These are phyloP conservation scores for Phaonia tiefii DNA, from an alignment of 2,888 invertebrate species.

Conservation along the genomic window DNA sequence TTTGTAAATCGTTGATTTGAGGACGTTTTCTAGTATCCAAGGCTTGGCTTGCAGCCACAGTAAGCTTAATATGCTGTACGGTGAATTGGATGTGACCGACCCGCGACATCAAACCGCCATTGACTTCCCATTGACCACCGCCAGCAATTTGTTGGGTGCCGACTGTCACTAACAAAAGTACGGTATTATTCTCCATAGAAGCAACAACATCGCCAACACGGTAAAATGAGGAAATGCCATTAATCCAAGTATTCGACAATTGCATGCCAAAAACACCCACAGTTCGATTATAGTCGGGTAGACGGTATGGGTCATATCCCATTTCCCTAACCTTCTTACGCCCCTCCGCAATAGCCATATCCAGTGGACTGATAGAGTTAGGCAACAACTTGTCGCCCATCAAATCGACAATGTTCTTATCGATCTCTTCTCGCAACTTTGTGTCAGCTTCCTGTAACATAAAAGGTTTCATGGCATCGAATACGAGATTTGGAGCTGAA, in stretches of 20 bases:
- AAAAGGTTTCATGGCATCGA: slow-evolving; percentile 93
- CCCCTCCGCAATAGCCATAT: slow-evolving; percentile 89
- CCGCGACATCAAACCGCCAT: slow-evolving; percentile 85
- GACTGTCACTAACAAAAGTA: slow-evolving; percentile 83
- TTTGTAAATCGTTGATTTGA: slow-evolving; percentile 86
- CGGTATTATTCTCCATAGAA: slow-evolving; percentile 86
- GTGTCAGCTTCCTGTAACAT: slow-evolving; percentile 89
- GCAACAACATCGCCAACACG: slow-evolving; percentile 89
- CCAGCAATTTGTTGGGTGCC: slow-evolving; percentile 91
- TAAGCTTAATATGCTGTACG: slow-evolving; percentile 88
- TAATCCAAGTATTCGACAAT: slow-evolving; percentile 88
- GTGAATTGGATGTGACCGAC: slow-evolving; percentile 89
- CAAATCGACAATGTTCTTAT: slow-evolving; percentile 86
- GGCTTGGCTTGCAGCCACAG: slow-evolving; percentile 87
- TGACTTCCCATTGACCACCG: slow-evolving; percentile 89
- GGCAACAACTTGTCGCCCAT: slow-evolving; percentile 88
- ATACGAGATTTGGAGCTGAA: slow-evolving; percentile 89
- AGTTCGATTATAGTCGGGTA: slow-evolving; percentile 88
- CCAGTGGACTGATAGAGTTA: slow-evolving; percentile 92
- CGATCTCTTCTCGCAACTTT: slow-evolving; percentile 87
- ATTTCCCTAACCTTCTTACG: slow-evolving; percentile 85
- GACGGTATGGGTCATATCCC: slow-evolving; percentile 87
- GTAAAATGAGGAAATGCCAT: slow-evolving; percentile 90
- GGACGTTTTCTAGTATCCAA: slow-evolving; percentile 89
- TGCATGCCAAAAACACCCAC: slow-evolving; percentile 87